phyloP scores from a whole-genome alignment of 2,797 vertebrate species.

The Loriculus beryllinus region DNA sequence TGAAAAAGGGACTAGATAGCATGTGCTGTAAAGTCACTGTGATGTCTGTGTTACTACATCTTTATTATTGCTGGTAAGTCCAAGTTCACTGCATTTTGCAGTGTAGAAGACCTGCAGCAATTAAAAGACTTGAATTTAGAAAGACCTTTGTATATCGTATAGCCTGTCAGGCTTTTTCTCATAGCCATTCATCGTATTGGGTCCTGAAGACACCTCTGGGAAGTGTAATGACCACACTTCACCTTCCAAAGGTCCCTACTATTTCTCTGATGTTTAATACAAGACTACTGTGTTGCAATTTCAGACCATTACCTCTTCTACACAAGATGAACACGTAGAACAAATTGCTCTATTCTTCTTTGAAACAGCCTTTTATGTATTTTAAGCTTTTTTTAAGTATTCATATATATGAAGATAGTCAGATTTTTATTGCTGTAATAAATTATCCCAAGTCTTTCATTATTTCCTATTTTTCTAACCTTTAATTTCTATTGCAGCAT shows the following conservation, averaged over 20 bases:
- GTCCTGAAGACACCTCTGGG: background rate
- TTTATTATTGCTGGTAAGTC: background rate
- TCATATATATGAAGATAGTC: background rate
- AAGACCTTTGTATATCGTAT: background rate
- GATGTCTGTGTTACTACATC: background rate
- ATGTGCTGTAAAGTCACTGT: background rate
- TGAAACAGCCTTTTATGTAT: background rate
- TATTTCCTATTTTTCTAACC: background rate
- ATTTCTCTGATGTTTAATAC: background rate
- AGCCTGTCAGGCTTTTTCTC: background rate
- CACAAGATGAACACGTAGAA: background rate
- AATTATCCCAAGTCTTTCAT: background rate
- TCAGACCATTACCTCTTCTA: background rate
- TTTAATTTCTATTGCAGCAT: background rate
- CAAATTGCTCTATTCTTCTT: background rate
- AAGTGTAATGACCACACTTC: background rate
- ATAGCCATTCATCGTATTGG: background rate
- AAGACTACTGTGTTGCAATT: background rate
- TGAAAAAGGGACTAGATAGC: background rate
- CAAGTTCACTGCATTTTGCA: background rate
- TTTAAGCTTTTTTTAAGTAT: background rate
- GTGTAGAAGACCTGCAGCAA: background rate
- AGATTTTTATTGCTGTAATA: background rate
- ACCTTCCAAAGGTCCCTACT: background rate
- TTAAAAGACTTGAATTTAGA: background rate